Evolutionary conservation across 2,113 vertebrate species (phyloP), one percentile per base, ranked within the genome.

Genomic region (Catagonus wagneri): DNA sequence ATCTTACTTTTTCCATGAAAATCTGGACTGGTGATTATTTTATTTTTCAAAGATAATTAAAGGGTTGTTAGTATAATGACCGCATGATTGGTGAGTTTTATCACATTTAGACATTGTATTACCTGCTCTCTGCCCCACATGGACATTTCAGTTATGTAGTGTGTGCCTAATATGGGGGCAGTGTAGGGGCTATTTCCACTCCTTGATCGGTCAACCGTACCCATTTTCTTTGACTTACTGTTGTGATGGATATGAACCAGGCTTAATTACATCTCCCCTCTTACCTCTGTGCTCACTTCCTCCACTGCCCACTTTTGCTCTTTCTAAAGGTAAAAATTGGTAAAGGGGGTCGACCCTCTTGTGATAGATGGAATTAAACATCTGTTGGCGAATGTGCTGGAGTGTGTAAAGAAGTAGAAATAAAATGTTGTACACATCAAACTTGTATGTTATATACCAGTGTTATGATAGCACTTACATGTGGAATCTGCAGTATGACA

Each of bases 1-100:
- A 44, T 44, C 44, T 91, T 88, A 60, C 1, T 1, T 83, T 65
- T 80, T 1, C 78, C 54, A 1, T 58, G 34, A n/a, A 56, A 71
- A 89, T 89, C 20, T 80, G 63, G 11, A 61, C 27, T n/a, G 10
- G 69, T 50, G 34, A 76, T 75, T 44, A 76, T 72, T 69, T 80
- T 86, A n/a, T 81, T 88, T 97, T 89, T 84, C 16, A 58, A 93
- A 50, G 34, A 54, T 72, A 29, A 32, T 71, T 78, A 68, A 93
- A 76, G 29, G 8, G 14, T 50, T 74, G 13, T 36, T 52, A 23
- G 16, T 63, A 13, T 68, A 65, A 84, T 60, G 19, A 52, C 4
- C 74, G 7, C 7, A 4, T 80, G 19, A 56, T 27, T 80, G 14
- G 65, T 68, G 27, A 63, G 20, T 52, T 44, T 8, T 36, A 32